These are phyloP conservation scores for Zosterops borbonicus DNA, from an alignment of 2,113 vertebrate genomes.

Conservation along the genomic window DNA sequence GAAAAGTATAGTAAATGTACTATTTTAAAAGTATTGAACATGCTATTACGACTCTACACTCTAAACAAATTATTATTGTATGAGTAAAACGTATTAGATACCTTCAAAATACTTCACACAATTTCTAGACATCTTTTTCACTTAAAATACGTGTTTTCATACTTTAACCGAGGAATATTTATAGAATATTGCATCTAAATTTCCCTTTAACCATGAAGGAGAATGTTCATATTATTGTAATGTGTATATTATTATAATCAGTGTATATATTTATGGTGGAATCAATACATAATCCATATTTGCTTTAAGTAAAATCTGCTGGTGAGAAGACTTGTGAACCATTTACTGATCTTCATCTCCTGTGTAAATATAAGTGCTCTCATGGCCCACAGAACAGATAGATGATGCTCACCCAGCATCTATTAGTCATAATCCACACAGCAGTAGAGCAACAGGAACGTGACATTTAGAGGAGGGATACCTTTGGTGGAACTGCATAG, in stretches of 20 bases:
- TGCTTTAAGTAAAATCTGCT: not conserved
- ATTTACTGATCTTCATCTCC: not conserved
- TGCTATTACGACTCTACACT: not conserved
- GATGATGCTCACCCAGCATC: not conserved
- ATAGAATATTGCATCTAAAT: not conserved
- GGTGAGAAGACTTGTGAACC: not conserved
- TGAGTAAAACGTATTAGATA: accelerated
- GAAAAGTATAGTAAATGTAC: not conserved
- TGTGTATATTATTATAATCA: not conserved
- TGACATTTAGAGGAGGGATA: not conserved
- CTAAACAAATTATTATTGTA: not conserved
- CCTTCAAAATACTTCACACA: not conserved
- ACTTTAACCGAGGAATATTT: not conserved
- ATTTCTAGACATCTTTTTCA: not conserved
- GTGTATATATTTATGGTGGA: not conserved
- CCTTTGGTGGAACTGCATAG: not conserved
- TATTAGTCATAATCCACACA: not conserved
- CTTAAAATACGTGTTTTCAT: not conserved
- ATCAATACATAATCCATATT: not conserved
- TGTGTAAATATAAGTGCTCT: not conserved
- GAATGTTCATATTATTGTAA: not conserved
- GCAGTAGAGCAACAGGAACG: not conserved
- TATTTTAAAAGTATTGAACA: not conserved
- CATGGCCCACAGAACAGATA: not conserved
- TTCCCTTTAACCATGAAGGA: not conserved